Base-by-base conservation (phyloP, 2,797 vertebrate genomes). In the Aeoliscus strigatus region DNA sequence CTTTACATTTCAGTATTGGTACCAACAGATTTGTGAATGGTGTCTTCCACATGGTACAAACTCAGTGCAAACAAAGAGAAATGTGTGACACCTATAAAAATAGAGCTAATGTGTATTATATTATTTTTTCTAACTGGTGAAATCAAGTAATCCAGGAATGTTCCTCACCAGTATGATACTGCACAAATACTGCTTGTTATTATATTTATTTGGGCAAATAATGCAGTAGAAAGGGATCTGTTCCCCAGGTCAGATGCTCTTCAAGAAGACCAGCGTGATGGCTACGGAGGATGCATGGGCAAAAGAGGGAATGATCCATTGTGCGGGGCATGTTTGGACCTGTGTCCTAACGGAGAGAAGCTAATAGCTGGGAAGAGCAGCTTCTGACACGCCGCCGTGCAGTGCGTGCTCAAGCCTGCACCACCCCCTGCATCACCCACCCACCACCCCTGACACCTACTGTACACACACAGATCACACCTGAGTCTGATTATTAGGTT, bases 311-410 rank as follows among this genome's bases (percentile, higher is more conserved):
- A 72, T 51, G 78, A 80, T 73, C 73, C 46, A 52, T 64, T 42
- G 69, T 61, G 59, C 51, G 31, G 10, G 52, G 84, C 93, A 28
- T 90, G 94, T 85, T 80, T 11, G 56, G 84, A 87, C 94, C 81
- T 86, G 82, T 11, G 18, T 54, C 46, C 31, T 73, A 81, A 73
- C 75, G 62, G 80, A 55, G 66, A 52, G 63, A 70, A 66, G 73
- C 84, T 86, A 87, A 80, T 78, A 84, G 82, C 83, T 70, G 81
- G 78, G 83, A 85, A 78, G 66, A 82, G 72, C 79, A 71, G 60
- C 65, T 75, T 79, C 75, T 27, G 77, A 82, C 89, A 53, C 70
- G 87, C 73, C 69, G 68, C 33, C 16, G 72, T 79, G 63, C 55
- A 68, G 60, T 60, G 56, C 16, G 38, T 70, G 72, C 69, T 82